A percentile compares a stretch with the other conserved stretches of the same genome.
These are phyloP conservation scores for Lithophane semibrunnea DNA, from an alignment of 2,888 invertebrate genomes.

Conservation along the genomic window DNA sequence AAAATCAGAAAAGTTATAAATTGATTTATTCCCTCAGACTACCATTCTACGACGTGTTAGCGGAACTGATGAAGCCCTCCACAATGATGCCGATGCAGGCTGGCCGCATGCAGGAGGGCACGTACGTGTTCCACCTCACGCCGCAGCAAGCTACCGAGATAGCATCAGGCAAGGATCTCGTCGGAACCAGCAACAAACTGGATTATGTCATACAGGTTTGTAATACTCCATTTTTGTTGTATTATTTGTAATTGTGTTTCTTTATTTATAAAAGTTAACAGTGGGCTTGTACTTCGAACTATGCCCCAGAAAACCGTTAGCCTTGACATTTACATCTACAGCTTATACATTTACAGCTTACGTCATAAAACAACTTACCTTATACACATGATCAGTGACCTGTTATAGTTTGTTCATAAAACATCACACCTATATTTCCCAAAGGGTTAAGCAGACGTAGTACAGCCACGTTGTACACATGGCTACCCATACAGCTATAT, in stretches of 20 bases:
- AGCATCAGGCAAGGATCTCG: constrained; percentile 93
- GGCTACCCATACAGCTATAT: too few species aligned
- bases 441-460: neutral
- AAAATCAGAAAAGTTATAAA: neutral
- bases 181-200: constrained; percentile 91
- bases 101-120: constrained; percentile 96
- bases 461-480: too few species aligned
- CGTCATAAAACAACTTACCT: neutral
- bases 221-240: neutral
- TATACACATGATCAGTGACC: neutral
- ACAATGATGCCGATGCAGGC: constrained; percentile 93
- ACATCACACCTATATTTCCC: neutral
- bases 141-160: constrained; percentile 98
- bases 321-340: neutral
- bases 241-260: neutral
- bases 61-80: constrained; percentile 97
- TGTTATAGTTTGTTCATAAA: neutral
- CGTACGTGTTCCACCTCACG: constrained; percentile 96
- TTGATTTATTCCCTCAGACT: constrained; percentile 87
- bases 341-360: neutral
- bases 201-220: constrained; percentile 92
- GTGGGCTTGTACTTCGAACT: neutral
- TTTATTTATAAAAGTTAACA: neutral
- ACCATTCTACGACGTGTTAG: constrained; percentile 97
- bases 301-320: neutral